phyloP scores from a whole-genome alignment of 2,888 invertebrate species.

The Epinotia brunnichana region DNA sequence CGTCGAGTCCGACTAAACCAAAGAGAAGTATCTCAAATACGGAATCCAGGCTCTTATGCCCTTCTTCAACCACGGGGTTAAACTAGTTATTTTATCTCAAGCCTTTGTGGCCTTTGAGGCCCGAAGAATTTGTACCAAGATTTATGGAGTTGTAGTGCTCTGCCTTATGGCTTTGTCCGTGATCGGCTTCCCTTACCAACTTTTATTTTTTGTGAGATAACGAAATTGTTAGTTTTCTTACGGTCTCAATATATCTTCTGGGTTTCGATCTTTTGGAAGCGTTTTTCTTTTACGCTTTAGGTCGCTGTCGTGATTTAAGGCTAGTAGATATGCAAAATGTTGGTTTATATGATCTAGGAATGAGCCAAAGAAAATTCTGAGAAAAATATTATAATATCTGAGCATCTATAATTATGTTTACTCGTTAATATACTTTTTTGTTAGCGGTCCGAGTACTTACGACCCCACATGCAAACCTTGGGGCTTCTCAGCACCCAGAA shows the following conservation, averaged over 20 bases:
- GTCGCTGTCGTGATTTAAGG: neutral
- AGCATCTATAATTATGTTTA: too few species aligned
- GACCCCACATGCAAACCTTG: too few species aligned
- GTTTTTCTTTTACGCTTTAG: neutral
- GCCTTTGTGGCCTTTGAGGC: conserved; percentile 35
- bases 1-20: neutral
- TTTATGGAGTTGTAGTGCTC: conserved; percentile 41
- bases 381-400: too few species aligned
- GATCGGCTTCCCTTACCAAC: conserved; percentile 16
- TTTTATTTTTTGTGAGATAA: conserved; percentile 40
- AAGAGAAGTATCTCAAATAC: neutral
- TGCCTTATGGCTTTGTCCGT: conserved; percentile 40
- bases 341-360: too few species aligned
- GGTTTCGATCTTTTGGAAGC: conserved; percentile 1
- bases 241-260: conserved; percentile 19
- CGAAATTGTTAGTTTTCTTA: conserved; percentile 33
- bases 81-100: conserved; percentile 43
- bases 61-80: neutral
- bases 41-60: neutral
- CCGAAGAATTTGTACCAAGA: conserved; percentile 42
- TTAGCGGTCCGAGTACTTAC: too few species aligned
- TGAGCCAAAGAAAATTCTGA: too few species aligned
- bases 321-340: neutral
- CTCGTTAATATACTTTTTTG: too few species aligned
- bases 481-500: too few species aligned